Base-by-base conservation (phyloP, 2,888 invertebrate species). In the Napeogenes sylphis region DNA sequence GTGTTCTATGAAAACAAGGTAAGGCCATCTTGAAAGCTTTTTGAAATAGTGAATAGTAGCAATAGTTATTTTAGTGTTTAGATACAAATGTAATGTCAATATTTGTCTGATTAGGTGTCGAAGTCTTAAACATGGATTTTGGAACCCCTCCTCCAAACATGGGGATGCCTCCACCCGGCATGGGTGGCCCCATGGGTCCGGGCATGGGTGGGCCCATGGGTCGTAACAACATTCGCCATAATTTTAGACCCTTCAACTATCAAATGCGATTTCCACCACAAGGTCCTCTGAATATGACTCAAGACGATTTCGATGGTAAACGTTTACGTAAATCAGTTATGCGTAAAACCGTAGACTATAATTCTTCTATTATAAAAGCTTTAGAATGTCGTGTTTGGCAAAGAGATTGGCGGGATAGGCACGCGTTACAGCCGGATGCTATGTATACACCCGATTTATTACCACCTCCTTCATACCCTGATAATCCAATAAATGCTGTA, bases 341-440 rank as follows among this genome's bases (percentile, higher is more conserved):
- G 94, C 93, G 99, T 73, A 98, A 98, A 91, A 99, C 99, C 45
- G 98, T 99, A 61, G 99, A 99, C 91, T 99, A 99, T 86, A 99
- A 99, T 92, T 95, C 98, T 30, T 94, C 99, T 46, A 95, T 99
- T 77, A 96, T 98, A 67, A 96, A 96, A 84, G 96, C 96, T 76
- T 86, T 99, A 75, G 97, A 99, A 93, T 94, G 95, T 89, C 94
- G 99, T 69, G 93, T 99, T 65, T 99, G 98, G 98, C 98, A 99
- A 84, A 91, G 98, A 72, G 98, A 99, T 84, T 94, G 94, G 85
- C 91, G 98, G 73, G 99, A 99, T 81, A 92, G 96, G 70, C 92
- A 96, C 75, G 95, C 96, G 0, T 90, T 99, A 46, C 98, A 99
- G 81, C 98, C 99, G 2, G 99, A 99, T 85, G 94, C 96, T 60